Evolutionary conservation across 2,888 invertebrate genomes (phyloP).

Genomic region (Campoletis raptor): DNA sequence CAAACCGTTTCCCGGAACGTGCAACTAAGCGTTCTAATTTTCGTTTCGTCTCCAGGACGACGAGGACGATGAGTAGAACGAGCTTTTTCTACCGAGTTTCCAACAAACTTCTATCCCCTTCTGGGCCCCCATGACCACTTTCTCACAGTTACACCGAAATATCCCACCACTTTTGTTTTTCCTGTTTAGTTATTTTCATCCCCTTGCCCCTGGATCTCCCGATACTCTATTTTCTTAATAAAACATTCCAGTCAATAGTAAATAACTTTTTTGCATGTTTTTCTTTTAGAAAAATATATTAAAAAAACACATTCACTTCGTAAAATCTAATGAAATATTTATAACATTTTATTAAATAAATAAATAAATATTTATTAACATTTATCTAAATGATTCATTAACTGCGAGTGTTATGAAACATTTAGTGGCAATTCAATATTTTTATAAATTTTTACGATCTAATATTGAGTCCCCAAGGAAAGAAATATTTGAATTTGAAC

Average conservation of each 20-base stretch:
- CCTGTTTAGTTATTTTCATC: conserved; percentile 20
- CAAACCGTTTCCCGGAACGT: conserved; percentile 67
- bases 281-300: not conserved
- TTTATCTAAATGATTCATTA: not conserved
- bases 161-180: conserved; percentile 7
- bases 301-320: not conserved
- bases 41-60: conserved; percentile 65
- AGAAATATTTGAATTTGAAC: too few species aligned
- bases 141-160: conserved; percentile 48
- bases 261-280: not conserved
- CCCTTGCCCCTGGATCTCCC: not conserved
- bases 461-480: too few species aligned
- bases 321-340: not conserved
- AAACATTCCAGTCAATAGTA: not conserved
- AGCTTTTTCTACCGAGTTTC: conserved; percentile 34
- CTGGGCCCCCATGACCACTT: conserved; percentile 24
- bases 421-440: not conserved
- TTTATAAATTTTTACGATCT: not conserved
- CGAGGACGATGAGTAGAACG: conserved; percentile 53
- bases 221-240: not conserved
- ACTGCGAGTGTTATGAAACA: not conserved
- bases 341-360: not conserved
- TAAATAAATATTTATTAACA: too few species aligned
- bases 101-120: conserved; percentile 28
- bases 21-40: conserved; percentile 71